phyloP scores from a whole-genome alignment of 1,140 invertebrate genomes.

The Pseudobourletiella spinata region DNA sequence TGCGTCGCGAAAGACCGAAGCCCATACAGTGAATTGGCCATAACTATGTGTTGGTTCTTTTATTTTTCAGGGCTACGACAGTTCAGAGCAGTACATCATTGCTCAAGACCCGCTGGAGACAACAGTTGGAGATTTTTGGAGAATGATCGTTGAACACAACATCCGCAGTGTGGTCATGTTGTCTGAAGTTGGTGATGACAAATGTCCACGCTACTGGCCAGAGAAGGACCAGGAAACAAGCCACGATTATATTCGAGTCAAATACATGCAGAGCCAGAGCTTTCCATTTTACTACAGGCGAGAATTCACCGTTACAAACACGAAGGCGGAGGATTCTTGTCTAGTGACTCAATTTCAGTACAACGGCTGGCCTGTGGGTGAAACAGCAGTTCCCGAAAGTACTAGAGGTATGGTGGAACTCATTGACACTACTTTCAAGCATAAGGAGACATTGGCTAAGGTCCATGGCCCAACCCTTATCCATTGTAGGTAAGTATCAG shows the following conservation, averaged over 20 bases:
- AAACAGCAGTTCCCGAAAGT: slow-evolving; percentile 75
- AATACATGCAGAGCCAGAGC: slow-evolving; percentile 76
- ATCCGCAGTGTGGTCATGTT: slow-evolving; percentile 88
- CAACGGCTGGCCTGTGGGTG: slow-evolving; percentile 77
- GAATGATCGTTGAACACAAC: slow-evolving; percentile 90
- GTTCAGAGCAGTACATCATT: slow-evolving; percentile 86
- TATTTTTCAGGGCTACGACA: slow-evolving; percentile 64
- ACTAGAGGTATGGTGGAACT: slow-evolving; percentile 72
- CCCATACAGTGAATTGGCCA: too few species aligned
- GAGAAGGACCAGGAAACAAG: slow-evolving; percentile 68
- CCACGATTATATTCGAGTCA: slow-evolving; percentile 73
- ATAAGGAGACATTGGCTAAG: slow-evolving; percentile 42
- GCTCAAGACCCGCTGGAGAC: slow-evolving; percentile 86
- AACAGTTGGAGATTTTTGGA: slow-evolving; percentile 89
- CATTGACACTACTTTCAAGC: slow-evolving; percentile 55
- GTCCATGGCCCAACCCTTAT: slow-evolving; percentile 57
- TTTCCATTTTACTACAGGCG: slow-evolving; percentile 75
- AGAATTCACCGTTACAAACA: slow-evolving; percentile 71
- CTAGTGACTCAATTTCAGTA: slow-evolving; percentile 76
- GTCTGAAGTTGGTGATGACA: slow-evolving; percentile 69
- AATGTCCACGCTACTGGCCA: slow-evolving; percentile 82
- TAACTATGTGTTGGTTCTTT: too few species aligned
- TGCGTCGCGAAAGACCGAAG: too few species aligned
- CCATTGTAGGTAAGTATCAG: slow-evolving; percentile 59
- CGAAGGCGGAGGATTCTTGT: slow-evolving; percentile 43